Conservation (phyloP, 2,888 invertebrate species). For the Hirtodrosophila cameraria region DNA sequence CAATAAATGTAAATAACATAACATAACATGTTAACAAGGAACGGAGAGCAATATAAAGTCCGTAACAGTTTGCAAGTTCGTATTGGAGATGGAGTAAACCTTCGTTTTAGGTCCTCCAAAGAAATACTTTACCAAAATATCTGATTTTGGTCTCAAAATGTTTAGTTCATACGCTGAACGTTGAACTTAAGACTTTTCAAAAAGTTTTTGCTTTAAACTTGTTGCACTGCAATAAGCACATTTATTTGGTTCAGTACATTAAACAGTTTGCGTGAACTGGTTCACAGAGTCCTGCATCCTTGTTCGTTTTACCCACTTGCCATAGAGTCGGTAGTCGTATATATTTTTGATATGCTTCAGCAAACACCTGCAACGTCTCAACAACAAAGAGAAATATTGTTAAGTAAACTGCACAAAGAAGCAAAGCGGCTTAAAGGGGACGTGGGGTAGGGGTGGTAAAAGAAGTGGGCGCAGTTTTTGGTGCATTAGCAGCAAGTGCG, state of each 20-base stretch:
- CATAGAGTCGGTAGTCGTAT: conserved; percentile 30
- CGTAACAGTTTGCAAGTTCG: too few species aligned
- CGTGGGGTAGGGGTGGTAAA: not conserved
- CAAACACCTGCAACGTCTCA: conserved; percentile 79
- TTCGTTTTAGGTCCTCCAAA: too few species aligned
- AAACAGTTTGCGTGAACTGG: conserved; percentile 10
- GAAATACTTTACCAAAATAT: too few species aligned
- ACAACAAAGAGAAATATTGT: conserved; percentile 75
- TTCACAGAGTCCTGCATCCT: conserved; percentile 5
- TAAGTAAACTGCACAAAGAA: conserved; percentile 62
- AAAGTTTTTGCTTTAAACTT: not conserved
- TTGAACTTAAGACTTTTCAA: not conserved
- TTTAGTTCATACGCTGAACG: too few species aligned
- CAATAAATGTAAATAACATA: not conserved
- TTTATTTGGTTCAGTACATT: not conserved
- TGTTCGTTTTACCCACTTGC: conserved; percentile 7
- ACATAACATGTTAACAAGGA: too few species aligned
- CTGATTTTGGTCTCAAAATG: too few species aligned
- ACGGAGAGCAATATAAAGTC: too few species aligned
- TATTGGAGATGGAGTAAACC: conserved; percentile 29
- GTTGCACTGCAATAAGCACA: not conserved
- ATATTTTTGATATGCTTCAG: conserved; percentile 75
- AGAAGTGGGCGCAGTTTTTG: conserved; percentile 55
- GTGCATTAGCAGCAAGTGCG: conserved; percentile 72
- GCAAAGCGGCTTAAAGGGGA: not conserved